Evolutionary conservation across 2,797 vertebrate genomes (phyloP).

Genomic region (Darevskia nairensis): DNA sequence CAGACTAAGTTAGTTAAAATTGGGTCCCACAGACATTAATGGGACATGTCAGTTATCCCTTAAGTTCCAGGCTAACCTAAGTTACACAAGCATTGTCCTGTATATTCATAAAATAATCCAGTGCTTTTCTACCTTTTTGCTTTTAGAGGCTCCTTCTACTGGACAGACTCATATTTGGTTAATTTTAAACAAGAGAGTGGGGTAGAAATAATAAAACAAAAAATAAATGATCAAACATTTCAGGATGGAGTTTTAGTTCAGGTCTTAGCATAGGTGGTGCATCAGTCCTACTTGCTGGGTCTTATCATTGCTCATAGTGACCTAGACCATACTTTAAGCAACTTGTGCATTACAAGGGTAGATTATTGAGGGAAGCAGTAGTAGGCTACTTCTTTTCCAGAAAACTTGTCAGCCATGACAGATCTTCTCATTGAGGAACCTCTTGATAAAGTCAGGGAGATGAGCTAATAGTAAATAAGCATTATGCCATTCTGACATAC

Average conservation of each 20-base stretch:
- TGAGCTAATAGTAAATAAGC: conserved; percentile 58
- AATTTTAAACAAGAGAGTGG: background rate
- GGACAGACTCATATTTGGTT: background rate
- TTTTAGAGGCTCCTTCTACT: background rate
- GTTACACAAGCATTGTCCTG: conserved; percentile 19
- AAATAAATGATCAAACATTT: background rate
- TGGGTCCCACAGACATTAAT: no score
- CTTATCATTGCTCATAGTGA: background rate
- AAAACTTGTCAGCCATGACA: background rate
- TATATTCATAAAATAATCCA: conserved; percentile 3
- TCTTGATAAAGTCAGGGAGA: conserved; percentile 23
- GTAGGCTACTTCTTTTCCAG: background rate
- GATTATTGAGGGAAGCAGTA: background rate
- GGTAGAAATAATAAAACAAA: background rate
- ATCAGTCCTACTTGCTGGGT: background rate
- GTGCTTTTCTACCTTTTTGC: background rate
- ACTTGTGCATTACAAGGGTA: background rate
- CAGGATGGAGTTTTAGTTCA: no score
- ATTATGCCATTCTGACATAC: conserved; percentile 33
- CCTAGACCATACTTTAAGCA: background rate
- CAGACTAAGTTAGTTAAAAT: no score
- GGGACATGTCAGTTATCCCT: no score
- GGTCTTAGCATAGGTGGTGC: no score
- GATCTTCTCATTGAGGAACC: background rate
- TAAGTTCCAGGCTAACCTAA: no score